phyloP scores from a whole-genome alignment of 2,797 vertebrate genomes.

The Oophaga sylvatica region DNA sequence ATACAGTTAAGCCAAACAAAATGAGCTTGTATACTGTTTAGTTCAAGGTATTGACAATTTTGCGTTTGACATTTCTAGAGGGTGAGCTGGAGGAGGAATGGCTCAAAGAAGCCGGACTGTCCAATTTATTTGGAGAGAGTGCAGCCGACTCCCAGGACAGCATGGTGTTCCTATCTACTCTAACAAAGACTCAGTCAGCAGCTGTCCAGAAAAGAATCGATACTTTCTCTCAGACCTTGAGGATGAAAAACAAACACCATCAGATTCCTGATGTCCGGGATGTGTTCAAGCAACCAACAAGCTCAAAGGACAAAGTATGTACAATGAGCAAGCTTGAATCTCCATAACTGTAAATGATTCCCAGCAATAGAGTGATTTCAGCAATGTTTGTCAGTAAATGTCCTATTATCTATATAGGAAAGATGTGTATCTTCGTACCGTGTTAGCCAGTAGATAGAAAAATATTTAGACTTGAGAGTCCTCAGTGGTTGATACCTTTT shows the following conservation, averaged over 20 bases:
- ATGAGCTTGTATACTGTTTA: too few relatives aligned
- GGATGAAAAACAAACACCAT: conserved; percentile 87
- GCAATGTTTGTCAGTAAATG: background rate
- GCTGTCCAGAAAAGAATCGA: conserved; percentile 88
- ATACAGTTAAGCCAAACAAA: background rate
- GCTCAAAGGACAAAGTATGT: conserved; percentile 77
- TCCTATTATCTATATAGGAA: background rate
- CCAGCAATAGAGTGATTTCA: background rate
- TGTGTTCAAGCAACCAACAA: conserved; percentile 85
- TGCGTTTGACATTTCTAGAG: conserved; percentile 73
- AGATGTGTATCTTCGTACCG: too few relatives aligned
- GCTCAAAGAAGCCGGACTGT: conserved; percentile 91
- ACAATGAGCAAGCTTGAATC: background rate
- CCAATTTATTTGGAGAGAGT: conserved; percentile 83
- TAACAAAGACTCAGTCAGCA: conserved; percentile 89
- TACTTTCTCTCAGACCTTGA: conserved; percentile 86
- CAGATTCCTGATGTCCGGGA: conserved; percentile 93
- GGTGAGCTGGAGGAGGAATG: conserved; percentile 96
- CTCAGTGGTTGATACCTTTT: too few relatives aligned
- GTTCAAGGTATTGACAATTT: background rate
- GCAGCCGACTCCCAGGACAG: conserved; percentile 85
- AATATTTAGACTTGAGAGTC: too few relatives aligned
- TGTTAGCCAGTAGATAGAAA: too few relatives aligned
- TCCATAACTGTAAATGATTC: conserved; percentile 5
- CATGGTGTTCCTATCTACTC: conserved; percentile 83